Percentiles rank a stretch among this genome's conserved stretches.
Evolutionary conservation across 2,113 vertebrate species (phyloP).

Genomic region (Grammomys surdaster): DNA sequence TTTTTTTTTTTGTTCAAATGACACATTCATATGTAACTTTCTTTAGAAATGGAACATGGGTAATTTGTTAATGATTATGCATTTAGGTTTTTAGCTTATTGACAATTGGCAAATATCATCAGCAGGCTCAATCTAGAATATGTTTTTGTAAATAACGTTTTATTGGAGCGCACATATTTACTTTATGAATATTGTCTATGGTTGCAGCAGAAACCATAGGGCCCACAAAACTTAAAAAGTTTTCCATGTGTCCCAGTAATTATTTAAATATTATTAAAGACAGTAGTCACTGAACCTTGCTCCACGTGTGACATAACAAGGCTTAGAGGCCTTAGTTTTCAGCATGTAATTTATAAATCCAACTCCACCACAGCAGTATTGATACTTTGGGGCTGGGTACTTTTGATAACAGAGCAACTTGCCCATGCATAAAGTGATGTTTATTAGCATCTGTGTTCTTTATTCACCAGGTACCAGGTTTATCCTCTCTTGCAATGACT

Average conservation of each 20-base stretch:
- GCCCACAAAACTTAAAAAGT: constrained; percentile 44
- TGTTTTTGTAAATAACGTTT: constrained; percentile 50
- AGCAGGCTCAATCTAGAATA: constrained; percentile 13
- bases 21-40: constrained; percentile 44
- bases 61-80: constrained; percentile 24
- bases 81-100: constrained; percentile 23
- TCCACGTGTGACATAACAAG: not conserved
- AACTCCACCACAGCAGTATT: not conserved
- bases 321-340: not conserved
- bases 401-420: not conserved
- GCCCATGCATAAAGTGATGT: not conserved
- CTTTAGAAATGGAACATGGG: not conserved
- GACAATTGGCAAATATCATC: not conserved
- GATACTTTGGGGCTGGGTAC: not conserved
- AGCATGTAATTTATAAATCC: constrained; percentile 24
- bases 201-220: constrained; percentile 12
- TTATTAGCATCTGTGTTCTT: not conserved
- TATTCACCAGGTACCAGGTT: not conserved
- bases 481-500: not conserved
- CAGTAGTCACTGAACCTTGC: not conserved
- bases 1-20: not conserved
- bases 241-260: not conserved
- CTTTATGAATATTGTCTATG: not conserved
- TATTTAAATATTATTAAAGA: not conserved
- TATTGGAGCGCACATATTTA: constrained; percentile 8